Evolutionary conservation across 2,113 vertebrate genomes (phyloP), one percentile per base, ranked within the genome.

Genomic region (Anseranas semipalmata): DNA sequence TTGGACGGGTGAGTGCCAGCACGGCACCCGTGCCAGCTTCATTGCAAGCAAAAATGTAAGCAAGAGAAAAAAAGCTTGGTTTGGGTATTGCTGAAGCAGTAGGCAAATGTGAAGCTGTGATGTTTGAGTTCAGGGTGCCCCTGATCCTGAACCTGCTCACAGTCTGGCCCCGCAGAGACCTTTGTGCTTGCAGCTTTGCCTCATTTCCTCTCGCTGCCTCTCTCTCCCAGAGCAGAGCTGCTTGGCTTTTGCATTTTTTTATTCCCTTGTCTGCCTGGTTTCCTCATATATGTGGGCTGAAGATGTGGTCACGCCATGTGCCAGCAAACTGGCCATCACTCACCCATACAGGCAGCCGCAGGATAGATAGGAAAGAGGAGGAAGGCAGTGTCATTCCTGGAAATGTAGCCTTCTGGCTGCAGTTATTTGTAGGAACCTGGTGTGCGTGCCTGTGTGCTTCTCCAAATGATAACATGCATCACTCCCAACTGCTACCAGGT

Each of bases 401-500:
- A 28, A 9, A 15, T 1, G 14, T 2, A 15, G 41, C 20, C 6
- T 1, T 11, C 7, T 4, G 85, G 48, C 53, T 7, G 4, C 3
- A 8, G 4, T 13, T 14, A 3, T 3, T 33, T 1, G 22, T 4
- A 46, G 39, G 25, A 9, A 9, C 22, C 7, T 4, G 10, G 35
- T 3, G 22, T 13, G 4, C 4, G 48, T 3, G 22, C 35, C 79
- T 8, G 9, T 0, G 12, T 7, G n/a, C 8, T 60, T 8, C 35
- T 58, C 41, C 67, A 8, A 2, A 0, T 3, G 10, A 9, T 0
- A 1, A 2, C 2, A 2, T 35, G 33, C 68, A 28, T 16, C 1
- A 3, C 33, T 85, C 27, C 73, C 68, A 18, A 0, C 6, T 30
- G 2, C 45, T 2, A 8, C 52, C 0, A 3, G 41, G 6, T 18